phyloP scores from a whole-genome alignment of 2,888 invertebrate species.

The Steinernema hermaphroditum region DNA sequence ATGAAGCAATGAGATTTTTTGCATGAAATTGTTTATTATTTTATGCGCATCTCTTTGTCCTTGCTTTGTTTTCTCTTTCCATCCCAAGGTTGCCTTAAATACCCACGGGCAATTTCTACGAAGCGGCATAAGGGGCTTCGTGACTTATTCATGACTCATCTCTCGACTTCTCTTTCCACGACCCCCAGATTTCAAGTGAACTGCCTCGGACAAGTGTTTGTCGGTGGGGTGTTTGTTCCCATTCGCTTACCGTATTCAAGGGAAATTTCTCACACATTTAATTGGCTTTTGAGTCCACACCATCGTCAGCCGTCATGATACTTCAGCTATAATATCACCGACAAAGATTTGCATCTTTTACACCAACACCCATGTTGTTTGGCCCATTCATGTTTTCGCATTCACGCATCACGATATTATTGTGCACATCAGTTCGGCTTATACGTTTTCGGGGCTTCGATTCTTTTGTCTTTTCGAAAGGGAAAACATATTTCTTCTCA shows the following conservation, averaged over 20 bases:
- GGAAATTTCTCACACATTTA: slow-evolving; percentile 12
- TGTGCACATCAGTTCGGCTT: neutral
- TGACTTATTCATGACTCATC: slow-evolving; percentile 24
- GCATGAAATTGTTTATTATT: too few species aligned
- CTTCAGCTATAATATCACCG: too few species aligned
- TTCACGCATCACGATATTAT: slow-evolving; percentile 6
- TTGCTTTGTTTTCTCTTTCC: neutral
- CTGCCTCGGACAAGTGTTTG: slow-evolving; percentile 20
- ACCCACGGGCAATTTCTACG: neutral
- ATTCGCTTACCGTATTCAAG: slow-evolving; percentile 1
- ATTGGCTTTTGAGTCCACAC: slow-evolving; percentile 14
- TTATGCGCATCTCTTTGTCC: too few species aligned
- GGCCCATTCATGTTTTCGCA: neutral
- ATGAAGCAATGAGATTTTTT: too few species aligned
- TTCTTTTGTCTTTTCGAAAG: slow-evolving; percentile 9
- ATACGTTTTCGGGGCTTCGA: neutral
- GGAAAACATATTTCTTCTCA: neutral
- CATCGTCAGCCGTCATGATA: neutral
- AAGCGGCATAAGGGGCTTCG: neutral
- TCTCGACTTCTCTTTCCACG: slow-evolving; percentile 13
- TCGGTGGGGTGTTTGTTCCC: slow-evolving; percentile 13
- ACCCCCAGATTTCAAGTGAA: slow-evolving; percentile 4
- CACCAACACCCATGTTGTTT: neutral
- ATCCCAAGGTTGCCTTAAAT: neutral
- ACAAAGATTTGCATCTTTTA: neutral